Base-by-base conservation (phyloP, 1,140 invertebrate species). In the Glossosoma conforme region DNA sequence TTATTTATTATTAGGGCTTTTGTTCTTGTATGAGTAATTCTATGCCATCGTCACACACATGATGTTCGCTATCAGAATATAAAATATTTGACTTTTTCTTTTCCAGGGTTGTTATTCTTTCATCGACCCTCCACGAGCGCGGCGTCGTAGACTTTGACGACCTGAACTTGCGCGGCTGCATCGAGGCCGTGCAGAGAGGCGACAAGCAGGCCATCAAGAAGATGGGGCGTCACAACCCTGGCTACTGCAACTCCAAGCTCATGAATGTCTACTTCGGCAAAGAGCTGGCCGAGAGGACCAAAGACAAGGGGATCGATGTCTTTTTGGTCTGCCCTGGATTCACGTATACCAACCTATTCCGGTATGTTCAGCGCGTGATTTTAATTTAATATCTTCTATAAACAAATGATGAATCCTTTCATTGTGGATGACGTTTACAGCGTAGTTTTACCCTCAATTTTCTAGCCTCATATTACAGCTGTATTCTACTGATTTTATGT, bases 271-370 rank as follows among this genome's bases (percentile, higher is more conserved):
- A 87, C 56, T 87, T 88, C 65, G 77, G 74, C 1, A 68, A 68
- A 33, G 80, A 85, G 44, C 64, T 91, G 41, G 73, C 84, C 0
- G 77, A 72, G 33, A 72, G 75, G 54, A 62, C 77, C 3, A 64
- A 77, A 61, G 76, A 75, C 17, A 70, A 66, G 21, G 81, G 80
- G 25, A 74, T 92, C 8, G 81, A 79, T 54, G 83, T 88, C 2
- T 86, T 88, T 62, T 78, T 81, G 25, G 77, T 87, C 38, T 91
- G 90, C 61, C 92, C 91, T 15, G 91, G 92, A 19, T 89, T 91
- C 64, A 86, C 86, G 15, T 87, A 86, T 46, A 92, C 91, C 1
- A 81, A 83, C 54, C 46, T 75, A 19, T 75, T 74, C 56, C 71
- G 70, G 70, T 73, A 58, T 52, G 47, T 41, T 37, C 13, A n/a